phyloP scores from a whole-genome alignment of 2,113 vertebrate genomes.

The Lontra canadensis region DNA sequence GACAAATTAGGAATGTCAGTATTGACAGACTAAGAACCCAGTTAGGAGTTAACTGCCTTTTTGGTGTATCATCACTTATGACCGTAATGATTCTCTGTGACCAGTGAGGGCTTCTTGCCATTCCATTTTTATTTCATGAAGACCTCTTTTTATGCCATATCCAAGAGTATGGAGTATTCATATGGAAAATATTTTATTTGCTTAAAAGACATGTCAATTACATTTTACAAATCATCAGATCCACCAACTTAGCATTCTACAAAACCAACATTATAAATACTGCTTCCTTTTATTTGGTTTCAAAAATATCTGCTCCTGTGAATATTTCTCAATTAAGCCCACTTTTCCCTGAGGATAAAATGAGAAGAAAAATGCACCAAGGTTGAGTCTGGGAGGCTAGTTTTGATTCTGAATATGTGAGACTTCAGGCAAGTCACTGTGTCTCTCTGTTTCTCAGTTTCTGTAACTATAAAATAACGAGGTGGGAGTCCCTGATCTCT shows the following conservation, averaged over 20 bases:
- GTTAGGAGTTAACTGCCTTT: neutral
- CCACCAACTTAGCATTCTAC: neutral
- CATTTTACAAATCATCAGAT: constrained; percentile 6
- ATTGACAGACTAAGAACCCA: neutral
- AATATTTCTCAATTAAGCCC: neutral
- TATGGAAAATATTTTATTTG: neutral
- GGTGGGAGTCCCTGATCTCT: neutral
- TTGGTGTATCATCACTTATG: neutral
- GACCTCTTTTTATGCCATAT: neutral
- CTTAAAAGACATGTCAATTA: constrained; percentile 7
- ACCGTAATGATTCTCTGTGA: neutral
- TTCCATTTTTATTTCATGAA: neutral
- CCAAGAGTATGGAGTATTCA: neutral
- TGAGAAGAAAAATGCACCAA: neutral
- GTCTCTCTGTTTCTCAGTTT: neutral
- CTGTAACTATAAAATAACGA: neutral
- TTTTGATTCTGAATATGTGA: neutral
- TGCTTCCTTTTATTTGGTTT: neutral
- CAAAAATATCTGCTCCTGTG: neutral
- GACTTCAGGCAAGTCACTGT: neutral
- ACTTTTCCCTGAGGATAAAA: neutral
- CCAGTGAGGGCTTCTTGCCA: neutral
- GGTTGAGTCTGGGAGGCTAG: neutral
- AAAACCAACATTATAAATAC: neutral
- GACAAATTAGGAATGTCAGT: neutral